These are phyloP conservation scores for Pelecanus crispus DNA, from an alignment of 2,113 vertebrate genomes.

Conservation along the genomic window DNA sequence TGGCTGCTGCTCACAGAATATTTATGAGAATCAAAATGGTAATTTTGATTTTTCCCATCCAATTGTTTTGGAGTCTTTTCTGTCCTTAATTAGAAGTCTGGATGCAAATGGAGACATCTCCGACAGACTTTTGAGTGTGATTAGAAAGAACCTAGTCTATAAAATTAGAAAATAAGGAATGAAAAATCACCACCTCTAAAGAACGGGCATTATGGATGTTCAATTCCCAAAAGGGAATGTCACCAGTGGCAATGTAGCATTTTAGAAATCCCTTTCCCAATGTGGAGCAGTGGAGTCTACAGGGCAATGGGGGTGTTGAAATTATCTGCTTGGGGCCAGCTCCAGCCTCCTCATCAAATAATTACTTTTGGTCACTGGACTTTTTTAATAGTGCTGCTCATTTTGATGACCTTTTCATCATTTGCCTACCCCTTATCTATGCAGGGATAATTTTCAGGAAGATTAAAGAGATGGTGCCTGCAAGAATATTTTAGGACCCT, in stretches of 20 bases:
- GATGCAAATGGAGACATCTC: neutral
- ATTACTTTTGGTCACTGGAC: neutral
- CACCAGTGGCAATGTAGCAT: neutral
- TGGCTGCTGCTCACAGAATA: conserved; percentile 33
- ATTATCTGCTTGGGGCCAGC: neutral
- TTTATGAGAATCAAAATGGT: conserved; percentile 45
- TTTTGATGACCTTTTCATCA: neutral
- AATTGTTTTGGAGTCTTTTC: conserved; percentile 25
- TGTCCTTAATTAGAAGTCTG: conserved; percentile 29
- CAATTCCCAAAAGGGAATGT: neutral
- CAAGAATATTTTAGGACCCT: neutral
- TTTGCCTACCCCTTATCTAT: neutral
- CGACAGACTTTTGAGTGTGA: neutral
- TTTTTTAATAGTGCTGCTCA: neutral
- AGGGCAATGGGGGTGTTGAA: neutral
- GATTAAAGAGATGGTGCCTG: neutral
- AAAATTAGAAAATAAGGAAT: conserved; percentile 22
- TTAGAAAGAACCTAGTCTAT: conserved; percentile 24
- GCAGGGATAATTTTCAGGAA: neutral
- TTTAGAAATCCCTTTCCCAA: neutral
- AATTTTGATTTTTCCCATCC: conserved; percentile 47
- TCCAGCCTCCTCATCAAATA: neutral
- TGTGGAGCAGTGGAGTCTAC: neutral
- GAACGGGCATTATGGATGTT: neutral
- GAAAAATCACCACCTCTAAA: neutral